Conservation (phyloP, 2,888 invertebrate species). For the Abscondita cerata region DNA sequence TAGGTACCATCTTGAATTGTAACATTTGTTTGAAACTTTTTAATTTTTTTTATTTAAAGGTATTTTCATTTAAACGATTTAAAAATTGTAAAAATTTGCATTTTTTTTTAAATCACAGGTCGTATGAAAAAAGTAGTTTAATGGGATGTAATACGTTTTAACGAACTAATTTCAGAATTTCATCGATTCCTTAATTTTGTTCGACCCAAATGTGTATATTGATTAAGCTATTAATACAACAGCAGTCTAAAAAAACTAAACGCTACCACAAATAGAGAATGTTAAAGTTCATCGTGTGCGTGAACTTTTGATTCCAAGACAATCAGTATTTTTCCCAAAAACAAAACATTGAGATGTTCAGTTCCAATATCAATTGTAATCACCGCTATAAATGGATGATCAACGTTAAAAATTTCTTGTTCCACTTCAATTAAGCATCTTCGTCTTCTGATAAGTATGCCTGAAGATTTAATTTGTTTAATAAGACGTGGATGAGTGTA, state of each 20-base stretch:
- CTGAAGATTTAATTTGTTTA: slow-evolving; percentile 28
- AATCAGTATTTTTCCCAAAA: slow-evolving; percentile 26
- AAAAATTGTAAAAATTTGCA: too few relatives aligned
- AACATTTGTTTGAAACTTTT: too few relatives aligned
- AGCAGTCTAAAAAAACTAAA: not conserved
- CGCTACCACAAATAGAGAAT: not conserved
- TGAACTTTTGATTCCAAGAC: slow-evolving; percentile 5
- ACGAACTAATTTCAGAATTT: too few relatives aligned
- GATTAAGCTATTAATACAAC: too few relatives aligned
- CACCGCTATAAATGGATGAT: slow-evolving; percentile 46
- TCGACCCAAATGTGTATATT: too few relatives aligned
- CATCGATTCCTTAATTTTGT: too few relatives aligned
- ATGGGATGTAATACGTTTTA: too few relatives aligned
- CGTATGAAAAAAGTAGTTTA: too few relatives aligned
- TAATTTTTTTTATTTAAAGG: too few relatives aligned
- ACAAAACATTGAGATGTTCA: slow-evolving; percentile 8
- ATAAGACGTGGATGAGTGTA: not conserved
- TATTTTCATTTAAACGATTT: too few relatives aligned
- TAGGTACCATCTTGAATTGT: too few relatives aligned
- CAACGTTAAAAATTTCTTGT: slow-evolving; percentile 41
- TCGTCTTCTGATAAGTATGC: slow-evolving; percentile 30
- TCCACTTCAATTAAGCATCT: slow-evolving; percentile 24
- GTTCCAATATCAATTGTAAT: slow-evolving; percentile 16
- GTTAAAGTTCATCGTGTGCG: slow-evolving; percentile 33
- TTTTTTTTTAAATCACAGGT: too few relatives aligned